Percentiles rank a stretch among this genome's conserved stretches.
phyloP scores from a whole-genome alignment of 2,888 invertebrate genomes.

The Cybosia mesomella region DNA sequence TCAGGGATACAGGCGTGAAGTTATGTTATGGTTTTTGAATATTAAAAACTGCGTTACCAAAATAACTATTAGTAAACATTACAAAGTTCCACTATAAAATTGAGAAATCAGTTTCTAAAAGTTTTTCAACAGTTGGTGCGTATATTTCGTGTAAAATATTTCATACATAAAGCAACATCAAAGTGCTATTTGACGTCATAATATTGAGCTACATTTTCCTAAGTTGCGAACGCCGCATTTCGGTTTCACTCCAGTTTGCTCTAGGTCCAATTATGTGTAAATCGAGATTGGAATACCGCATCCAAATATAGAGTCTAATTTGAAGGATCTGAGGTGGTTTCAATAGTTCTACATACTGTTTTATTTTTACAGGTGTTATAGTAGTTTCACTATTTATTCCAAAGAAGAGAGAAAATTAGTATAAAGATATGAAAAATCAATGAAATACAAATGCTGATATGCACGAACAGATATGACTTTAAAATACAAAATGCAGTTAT shows the following conservation, averaged over 20 bases:
- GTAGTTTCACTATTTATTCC: conserved; percentile 46
- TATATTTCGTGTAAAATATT: conserved; percentile 29
- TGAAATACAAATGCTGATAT: neutral
- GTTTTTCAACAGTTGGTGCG: no score
- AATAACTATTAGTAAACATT: neutral
- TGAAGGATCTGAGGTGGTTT: conserved; percentile 15
- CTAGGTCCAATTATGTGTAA: conserved; percentile 30
- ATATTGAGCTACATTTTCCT: conserved; percentile 26
- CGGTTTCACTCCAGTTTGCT: conserved; percentile 11
- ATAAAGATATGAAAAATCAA: conserved; percentile 1
- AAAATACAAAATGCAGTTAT: no score
- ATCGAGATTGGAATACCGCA: conserved; percentile 23
- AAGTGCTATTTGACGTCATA: conserved; percentile 27
- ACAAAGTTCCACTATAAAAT: neutral
- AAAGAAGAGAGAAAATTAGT: conserved; percentile 39
- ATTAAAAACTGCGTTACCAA: neutral
- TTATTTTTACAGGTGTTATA: conserved; percentile 44
- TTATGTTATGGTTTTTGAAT: no score
- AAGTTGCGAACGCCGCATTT: conserved; percentile 24
- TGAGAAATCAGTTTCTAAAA: neutral
- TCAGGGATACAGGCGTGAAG: no score
- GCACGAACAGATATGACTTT: neutral
- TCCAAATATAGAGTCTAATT: conserved; percentile 21
- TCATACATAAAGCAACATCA: conserved; percentile 7
- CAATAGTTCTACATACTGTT: neutral